phyloP scores from a whole-genome alignment of 2,888 invertebrate species.

The Lasioglossum malachurum region DNA sequence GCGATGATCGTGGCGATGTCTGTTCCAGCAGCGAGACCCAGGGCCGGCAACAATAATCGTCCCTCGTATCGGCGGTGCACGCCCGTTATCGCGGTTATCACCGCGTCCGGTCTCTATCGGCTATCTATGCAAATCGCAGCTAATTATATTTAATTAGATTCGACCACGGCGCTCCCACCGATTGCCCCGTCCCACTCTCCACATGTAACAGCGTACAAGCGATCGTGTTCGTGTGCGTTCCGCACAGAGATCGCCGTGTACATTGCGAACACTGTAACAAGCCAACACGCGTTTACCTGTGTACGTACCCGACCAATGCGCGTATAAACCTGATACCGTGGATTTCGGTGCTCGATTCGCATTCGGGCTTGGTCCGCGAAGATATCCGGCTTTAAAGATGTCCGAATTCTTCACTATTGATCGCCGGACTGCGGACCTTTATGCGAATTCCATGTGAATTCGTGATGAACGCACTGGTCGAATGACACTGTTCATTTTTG shows the following conservation, averaged over 20 bases:
- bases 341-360: conserved; percentile 19
- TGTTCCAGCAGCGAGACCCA: conserved; percentile 71
- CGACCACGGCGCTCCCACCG: conserved; percentile 83
- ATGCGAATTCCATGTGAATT: neutral
- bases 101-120: conserved; percentile 84
- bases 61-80: conserved; percentile 82
- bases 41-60: conserved; percentile 83
- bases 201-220: neutral
- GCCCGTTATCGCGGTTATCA: conserved; percentile 84
- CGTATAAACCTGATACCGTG: conserved; percentile 34
- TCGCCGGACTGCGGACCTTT: neutral
- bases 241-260: conserved; percentile 3
- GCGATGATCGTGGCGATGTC: conserved; percentile 80
- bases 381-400: neutral
- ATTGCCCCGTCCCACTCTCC: conserved; percentile 72
- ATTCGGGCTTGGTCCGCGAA: neutral
- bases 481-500: neutral
- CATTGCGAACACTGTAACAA: neutral
- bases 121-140: conserved; percentile 85
- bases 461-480: neutral
- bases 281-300: conserved; percentile 12
- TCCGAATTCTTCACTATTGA: neutral
- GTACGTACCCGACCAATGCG: conserved; percentile 13
- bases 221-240: conserved; percentile 35
- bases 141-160: conserved; percentile 85